These are phyloP conservation scores for Drosophila robusta DNA, from an alignment of 2,888 invertebrate species.

Conservation along the genomic window DNA sequence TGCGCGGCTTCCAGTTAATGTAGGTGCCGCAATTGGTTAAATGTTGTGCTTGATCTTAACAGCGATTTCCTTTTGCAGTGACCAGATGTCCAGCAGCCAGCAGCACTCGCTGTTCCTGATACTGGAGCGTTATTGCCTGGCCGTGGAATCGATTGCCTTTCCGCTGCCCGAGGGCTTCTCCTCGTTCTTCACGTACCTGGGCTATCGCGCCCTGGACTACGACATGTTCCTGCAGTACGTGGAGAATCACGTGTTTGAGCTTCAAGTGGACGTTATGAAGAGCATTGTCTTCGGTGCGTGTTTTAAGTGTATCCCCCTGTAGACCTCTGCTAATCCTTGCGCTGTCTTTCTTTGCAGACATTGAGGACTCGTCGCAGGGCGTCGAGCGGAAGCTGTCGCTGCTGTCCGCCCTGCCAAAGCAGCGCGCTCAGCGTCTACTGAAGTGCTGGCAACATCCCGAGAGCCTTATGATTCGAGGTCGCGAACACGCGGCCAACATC, in stretches of 20 bases:
- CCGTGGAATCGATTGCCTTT: constrained; percentile 92
- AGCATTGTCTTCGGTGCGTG: constrained; percentile 90
- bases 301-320: neutral
- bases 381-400: constrained; percentile 90
- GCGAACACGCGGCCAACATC: constrained; percentile 93
- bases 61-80: constrained; percentile 86
- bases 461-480: constrained; percentile 91
- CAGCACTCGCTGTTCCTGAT: constrained; percentile 91
- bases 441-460: constrained; percentile 92
- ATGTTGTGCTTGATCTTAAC: neutral
- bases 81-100: constrained; percentile 90
- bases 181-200: constrained; percentile 95
- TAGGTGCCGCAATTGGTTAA: constrained; percentile 83
- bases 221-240: constrained; percentile 94
- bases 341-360: constrained; percentile 79
- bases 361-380: constrained; percentile 86
- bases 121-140: constrained; percentile 92
- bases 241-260: constrained; percentile 92
- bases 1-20: constrained; percentile 92
- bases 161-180: constrained; percentile 94
- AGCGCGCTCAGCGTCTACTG: constrained; percentile 91
- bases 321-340: neutral
- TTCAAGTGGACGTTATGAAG: constrained; percentile 95
- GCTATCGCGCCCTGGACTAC: constrained; percentile 91
- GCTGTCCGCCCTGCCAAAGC: constrained; percentile 90